Evolutionary conservation across 2,888 invertebrate species (phyloP), one percentile per base, ranked within the genome.

Genomic region (Amorpha juglandis): DNA sequence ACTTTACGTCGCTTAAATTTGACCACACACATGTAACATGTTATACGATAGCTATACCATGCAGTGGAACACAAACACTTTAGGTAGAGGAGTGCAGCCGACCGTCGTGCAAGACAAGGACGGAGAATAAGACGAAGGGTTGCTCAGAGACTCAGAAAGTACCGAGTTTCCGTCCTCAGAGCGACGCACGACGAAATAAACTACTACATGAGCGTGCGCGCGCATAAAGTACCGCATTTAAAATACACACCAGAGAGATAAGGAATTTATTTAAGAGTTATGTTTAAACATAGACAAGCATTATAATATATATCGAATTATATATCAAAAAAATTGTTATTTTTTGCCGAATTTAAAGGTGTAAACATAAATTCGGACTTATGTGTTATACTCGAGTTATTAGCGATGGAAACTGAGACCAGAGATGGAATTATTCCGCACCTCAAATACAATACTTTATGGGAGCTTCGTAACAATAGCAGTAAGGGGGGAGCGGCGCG

Each of bases 81-180:
- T 11, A 68, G 71, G 78, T 87, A 93, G 93, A 92, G 90, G 83
- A 92, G 92, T 78, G 83, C 88, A 88, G 90, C 86, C 91, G 87
- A 89, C 87, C 87, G 91, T 90, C 91, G 93, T 84, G 92, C 82
- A 93, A 93, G 93, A 94, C 91, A 91, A 89, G 92, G 94, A 94
- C 82, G 84, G 92, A 89, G 91, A 92, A 93, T 91, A 94, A 94
- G 93, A 94, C 93, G 94, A 94, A 94, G 94, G 94, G 94, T 93
- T 93, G 93, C 92, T 92, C 87, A 76, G 93, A 93, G 93, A 93
- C 93, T 83, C 78, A 80, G 70, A 83, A 91, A 91, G 93, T 84
- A 91, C 75, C 74, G 83, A 80, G 84, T 91, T 92, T 85, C 84
- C 77, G 73, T 71, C 70, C 73, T 66, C 79, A 66, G 69, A 73